Evolutionary conservation across 2,888 invertebrate genomes (phyloP).

Genomic region (Himalopsyche japonica): DNA sequence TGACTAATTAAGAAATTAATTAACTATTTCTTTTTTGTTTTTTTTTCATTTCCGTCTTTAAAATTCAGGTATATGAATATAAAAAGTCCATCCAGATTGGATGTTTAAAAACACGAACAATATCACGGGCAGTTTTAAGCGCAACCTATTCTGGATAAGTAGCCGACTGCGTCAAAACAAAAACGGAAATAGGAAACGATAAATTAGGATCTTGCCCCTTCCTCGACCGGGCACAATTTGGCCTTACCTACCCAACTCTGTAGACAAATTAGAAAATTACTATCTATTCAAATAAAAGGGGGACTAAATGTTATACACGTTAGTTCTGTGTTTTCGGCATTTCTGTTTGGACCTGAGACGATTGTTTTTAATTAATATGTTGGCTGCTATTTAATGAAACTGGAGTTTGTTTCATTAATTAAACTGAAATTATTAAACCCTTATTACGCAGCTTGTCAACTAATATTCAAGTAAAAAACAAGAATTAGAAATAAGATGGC

Average conservation of each 20-base stretch:
- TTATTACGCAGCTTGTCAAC: not conserved
- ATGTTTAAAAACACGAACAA: too few relatives aligned
- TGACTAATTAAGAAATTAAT: too few relatives aligned
- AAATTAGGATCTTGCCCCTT: conserved; percentile 37
- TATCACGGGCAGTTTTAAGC: too few relatives aligned
- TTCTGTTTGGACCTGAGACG: not conserved
- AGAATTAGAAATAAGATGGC: too few relatives aligned
- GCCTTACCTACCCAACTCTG: conserved; percentile 1
- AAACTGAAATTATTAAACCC: not conserved
- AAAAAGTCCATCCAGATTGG: too few relatives aligned
- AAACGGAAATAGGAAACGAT: conserved; percentile 37
- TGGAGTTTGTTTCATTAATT: not conserved
- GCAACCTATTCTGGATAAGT: not conserved
- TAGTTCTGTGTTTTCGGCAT: not conserved
- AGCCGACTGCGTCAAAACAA: not conserved
- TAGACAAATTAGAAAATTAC: conserved; percentile 39
- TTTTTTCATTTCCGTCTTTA: too few relatives aligned
- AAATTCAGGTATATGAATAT: too few relatives aligned
- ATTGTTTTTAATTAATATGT: not conserved
- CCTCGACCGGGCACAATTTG: conserved; percentile 25
- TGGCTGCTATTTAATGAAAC: too few relatives aligned
- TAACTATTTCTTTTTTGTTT: too few relatives aligned
- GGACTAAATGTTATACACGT: conserved; percentile 10
- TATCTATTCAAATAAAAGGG: conserved; percentile 20
- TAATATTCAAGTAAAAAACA: not conserved